Evolutionary conservation across 53 echinoderm and acorn worm genomes (phyloP).

Genomic region (Stichopus horrens): DNA sequence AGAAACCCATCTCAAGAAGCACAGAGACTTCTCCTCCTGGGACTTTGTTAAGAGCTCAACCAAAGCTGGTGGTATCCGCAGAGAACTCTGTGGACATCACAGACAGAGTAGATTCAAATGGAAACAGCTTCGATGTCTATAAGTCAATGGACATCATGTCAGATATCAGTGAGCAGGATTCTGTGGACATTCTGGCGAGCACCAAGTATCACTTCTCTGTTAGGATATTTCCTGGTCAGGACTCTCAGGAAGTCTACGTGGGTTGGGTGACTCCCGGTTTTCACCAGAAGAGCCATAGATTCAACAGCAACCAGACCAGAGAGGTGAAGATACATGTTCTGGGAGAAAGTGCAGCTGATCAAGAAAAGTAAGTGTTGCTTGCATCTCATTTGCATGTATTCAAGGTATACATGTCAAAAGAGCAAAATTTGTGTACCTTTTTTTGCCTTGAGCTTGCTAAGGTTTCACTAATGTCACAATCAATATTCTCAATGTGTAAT

Average conservation of each 20-base stretch:
- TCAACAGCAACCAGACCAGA: constrained; percentile 73
- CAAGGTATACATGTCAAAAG: too few relatives aligned
- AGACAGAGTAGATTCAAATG: constrained; percentile 69
- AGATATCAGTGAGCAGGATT: constrained; percentile 94
- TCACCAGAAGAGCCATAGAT: constrained; percentile 73
- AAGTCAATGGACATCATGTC: constrained; percentile 91
- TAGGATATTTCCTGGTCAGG: constrained; percentile 88
- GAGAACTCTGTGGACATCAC: constrained; percentile 65
- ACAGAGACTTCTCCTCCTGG: constrained; percentile 82
- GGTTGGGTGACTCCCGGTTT: constrained; percentile 96
- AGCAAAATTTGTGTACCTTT: too few relatives aligned
- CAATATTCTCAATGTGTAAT: too few relatives aligned
- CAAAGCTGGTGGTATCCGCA: constrained; percentile 62
- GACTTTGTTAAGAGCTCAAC: constrained; percentile 61
- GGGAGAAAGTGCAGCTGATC: constrained; percentile 83
- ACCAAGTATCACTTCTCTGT: constrained; percentile 76
- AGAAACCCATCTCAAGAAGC: constrained; percentile 63
- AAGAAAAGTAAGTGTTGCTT: constrained; percentile 73
- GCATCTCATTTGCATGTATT: too few relatives aligned
- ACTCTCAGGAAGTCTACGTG: constrained; percentile 80
- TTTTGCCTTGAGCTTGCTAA: too few relatives aligned
- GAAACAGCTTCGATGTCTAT: constrained; percentile 90
- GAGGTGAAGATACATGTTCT: constrained; percentile 84
- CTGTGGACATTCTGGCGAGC: constrained; percentile 72
- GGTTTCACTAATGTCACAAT: too few relatives aligned